Evolutionary conservation across 2,797 vertebrate genomes (phyloP).

Genomic region (Synaphobranchus kaupii): DNA sequence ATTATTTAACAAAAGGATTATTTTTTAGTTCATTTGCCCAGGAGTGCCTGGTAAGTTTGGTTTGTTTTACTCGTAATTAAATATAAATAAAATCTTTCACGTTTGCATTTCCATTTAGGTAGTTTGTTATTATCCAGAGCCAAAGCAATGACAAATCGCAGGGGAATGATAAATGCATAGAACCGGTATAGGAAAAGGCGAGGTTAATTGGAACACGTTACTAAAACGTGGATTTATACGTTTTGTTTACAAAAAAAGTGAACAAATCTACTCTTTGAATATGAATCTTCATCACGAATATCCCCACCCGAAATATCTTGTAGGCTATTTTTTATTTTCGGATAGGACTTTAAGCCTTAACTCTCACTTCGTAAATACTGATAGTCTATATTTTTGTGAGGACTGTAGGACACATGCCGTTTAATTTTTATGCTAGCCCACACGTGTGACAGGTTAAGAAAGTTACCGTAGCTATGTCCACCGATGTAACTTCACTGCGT

Average conservation of each 20-base stretch:
- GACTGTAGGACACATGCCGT: neutral
- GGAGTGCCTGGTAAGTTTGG: constrained; percentile 3
- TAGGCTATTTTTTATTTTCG: neutral
- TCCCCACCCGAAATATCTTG: neutral
- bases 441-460: neutral
- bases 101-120: neutral
- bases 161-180: neutral
- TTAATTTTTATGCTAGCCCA: neutral
- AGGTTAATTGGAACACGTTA: neutral
- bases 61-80: neutral
- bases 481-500: neutral
- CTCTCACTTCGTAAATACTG: no score
- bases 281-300: neutral
- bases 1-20: neutral
- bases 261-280: neutral
- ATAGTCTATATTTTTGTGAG: neutral
- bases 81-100: neutral
- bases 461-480: neutral
- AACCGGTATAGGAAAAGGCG: neutral
- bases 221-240: neutral
- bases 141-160: neutral
- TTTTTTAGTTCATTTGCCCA: neutral
- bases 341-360: no score
- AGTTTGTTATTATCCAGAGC: neutral
- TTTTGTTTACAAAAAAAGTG: neutral